phyloP scores from a whole-genome alignment of 2,113 vertebrate species.

The Saimiri boliviensis region DNA sequence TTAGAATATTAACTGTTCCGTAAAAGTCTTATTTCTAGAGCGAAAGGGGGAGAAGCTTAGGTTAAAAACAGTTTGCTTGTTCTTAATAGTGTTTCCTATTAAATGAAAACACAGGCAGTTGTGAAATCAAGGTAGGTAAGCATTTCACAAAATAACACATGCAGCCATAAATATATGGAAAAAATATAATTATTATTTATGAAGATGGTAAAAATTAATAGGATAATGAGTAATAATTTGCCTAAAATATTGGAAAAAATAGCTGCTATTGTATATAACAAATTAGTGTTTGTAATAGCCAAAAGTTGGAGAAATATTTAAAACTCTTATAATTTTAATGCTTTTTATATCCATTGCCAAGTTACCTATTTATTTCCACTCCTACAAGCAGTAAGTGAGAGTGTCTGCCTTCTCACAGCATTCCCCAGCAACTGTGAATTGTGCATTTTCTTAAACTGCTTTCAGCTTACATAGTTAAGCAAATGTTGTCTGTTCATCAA shows the following conservation, averaged over 20 bases:
- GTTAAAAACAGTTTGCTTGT: not conserved
- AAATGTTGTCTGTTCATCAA: not conserved
- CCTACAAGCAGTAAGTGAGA: not conserved
- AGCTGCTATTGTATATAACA: not conserved
- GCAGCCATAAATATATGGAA: not conserved
- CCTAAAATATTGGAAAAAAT: not conserved
- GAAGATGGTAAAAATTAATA: not conserved
- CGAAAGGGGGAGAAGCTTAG: not conserved
- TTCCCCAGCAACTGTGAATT: not conserved
- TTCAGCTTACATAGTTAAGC: not conserved
- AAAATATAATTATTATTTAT: not conserved
- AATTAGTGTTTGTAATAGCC: not conserved
- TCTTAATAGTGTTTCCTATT: not conserved
- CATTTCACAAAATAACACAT: not conserved
- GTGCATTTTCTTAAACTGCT: not conserved
- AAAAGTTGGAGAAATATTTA: not conserved
- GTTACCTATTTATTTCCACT: not conserved
- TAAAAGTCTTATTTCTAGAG: not conserved
- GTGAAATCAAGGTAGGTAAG: not conserved
- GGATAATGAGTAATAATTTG: not conserved
- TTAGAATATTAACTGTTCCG: not conserved
- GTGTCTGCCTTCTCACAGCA: not conserved
- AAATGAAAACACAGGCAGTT: not conserved
- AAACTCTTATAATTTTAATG: not conserved
- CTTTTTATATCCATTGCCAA: not conserved